Conservation (phyloP, 2,888 invertebrate species). For the Catonia carolina region DNA sequence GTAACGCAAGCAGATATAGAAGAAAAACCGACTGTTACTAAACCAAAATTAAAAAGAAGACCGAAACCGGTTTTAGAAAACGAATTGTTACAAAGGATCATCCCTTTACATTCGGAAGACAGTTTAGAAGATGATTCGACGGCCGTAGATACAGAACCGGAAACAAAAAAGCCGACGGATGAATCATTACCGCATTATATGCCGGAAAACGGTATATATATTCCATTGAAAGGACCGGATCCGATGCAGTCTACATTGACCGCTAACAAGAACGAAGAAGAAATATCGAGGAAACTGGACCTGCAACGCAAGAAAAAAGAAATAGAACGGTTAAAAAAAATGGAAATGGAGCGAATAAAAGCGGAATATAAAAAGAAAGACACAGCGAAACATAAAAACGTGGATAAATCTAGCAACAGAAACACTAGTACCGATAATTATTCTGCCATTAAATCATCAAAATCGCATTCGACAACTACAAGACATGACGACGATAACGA, state of each 20-base stretch:
- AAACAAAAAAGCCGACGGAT: conserved; percentile 5
- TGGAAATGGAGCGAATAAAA: conserved; percentile 18
- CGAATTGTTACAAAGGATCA: conserved; percentile 15
- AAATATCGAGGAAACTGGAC: conserved; percentile 11
- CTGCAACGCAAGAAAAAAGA: conserved; percentile 8
- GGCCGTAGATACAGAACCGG: conserved; percentile 5
- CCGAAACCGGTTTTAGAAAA: conserved; percentile 5
- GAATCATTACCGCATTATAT: conserved; percentile 20
- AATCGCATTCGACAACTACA: conserved; percentile 7
- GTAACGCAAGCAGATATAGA: too few relatives aligned
- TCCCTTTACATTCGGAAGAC: conserved; percentile 23
- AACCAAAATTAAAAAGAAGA: not conserved
- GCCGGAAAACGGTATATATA: conserved; percentile 41
- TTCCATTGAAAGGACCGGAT: conserved; percentile 45
- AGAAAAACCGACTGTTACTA: conserved; percentile 46
- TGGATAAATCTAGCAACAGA: not conserved
- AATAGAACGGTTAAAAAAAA: conserved; percentile 1
- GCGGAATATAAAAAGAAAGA: conserved; percentile 20
- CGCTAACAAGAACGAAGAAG: too few relatives aligned
- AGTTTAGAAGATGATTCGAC: conserved; percentile 21
- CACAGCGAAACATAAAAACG: conserved; percentile 11
- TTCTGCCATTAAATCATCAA: conserved; percentile 16
- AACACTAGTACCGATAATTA: too few relatives aligned
- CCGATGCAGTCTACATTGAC: not conserved
- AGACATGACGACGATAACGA: conserved; percentile 12